Conservation (phyloP, 2,888 invertebrate species). For the Ophioninae sp. region DNA sequence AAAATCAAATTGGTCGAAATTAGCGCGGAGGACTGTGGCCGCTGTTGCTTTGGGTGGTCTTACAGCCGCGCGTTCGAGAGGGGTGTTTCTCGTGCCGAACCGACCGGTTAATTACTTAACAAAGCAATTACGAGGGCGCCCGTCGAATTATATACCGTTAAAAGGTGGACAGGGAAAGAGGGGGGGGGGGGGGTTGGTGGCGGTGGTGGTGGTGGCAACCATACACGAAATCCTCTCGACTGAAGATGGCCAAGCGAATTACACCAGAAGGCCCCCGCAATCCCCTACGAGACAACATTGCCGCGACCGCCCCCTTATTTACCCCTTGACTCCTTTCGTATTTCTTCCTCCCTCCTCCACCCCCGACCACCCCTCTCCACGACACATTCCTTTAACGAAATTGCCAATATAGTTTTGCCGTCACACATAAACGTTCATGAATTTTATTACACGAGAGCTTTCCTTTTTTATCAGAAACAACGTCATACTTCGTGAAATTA, state of each 20-base stretch:
- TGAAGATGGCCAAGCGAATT: conserved; percentile 52
- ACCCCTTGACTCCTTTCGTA: conserved; percentile 3
- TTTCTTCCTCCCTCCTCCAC: background rate
- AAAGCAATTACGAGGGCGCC: conserved; percentile 73
- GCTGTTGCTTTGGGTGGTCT: conserved; percentile 52
- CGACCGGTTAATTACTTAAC: conserved; percentile 74
- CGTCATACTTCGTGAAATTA: background rate
- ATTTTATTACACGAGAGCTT: background rate
- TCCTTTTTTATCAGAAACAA: background rate
- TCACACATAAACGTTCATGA: background rate
- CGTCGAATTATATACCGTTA: conserved; percentile 69
- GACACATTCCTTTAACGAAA: background rate
- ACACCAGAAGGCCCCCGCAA: conserved; percentile 39
- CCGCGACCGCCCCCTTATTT: conserved; percentile 20
- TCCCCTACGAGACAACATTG: conserved; percentile 47
- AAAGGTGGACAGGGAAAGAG: conserved; percentile 8
- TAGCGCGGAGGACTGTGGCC: conserved; percentile 65
- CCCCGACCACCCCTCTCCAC: background rate
- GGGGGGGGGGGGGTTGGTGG: background rate
- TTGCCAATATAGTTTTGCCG: background rate
- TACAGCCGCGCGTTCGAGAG: conserved; percentile 45
- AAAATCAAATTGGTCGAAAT: conserved; percentile 74
- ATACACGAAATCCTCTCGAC: conserved; percentile 53
- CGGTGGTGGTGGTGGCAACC: conserved; percentile 2
- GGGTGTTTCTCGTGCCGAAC: conserved; percentile 66